These are phyloP conservation scores for Rhagophthalmus giganteus DNA, from an alignment of 2,888 invertebrate genomes.

Conservation along the genomic window DNA sequence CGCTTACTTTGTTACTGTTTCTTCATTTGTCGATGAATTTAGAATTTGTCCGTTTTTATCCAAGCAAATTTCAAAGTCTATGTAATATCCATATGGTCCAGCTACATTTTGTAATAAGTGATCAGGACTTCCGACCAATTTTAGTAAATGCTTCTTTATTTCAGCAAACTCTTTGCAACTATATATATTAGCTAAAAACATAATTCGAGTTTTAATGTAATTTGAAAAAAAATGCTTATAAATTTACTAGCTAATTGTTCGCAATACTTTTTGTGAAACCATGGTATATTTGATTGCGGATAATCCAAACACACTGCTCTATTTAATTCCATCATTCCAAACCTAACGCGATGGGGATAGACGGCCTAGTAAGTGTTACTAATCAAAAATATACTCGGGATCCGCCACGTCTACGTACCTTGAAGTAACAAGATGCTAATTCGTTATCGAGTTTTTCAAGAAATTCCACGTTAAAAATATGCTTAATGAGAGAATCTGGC, in stretches of 20 bases:
- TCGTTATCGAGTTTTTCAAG: slow-evolving; percentile 63
- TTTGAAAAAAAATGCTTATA: too few relatives aligned
- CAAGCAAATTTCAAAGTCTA: slow-evolving; percentile 52
- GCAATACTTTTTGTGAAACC: slow-evolving; percentile 68
- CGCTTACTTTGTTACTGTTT: slow-evolving; percentile 18
- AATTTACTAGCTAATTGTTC: slow-evolving; percentile 2
- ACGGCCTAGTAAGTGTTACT: slow-evolving; percentile 52
- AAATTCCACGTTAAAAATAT: slow-evolving; percentile 63
- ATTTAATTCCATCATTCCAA: slow-evolving; percentile 64
- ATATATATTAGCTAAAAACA: too few relatives aligned
- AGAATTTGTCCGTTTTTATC: slow-evolving; percentile 30
- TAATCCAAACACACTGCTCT: slow-evolving; percentile 66
- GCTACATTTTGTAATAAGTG: slow-evolving; percentile 44
- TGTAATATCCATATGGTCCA: slow-evolving; percentile 56
- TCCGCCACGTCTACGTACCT: slow-evolving; percentile 48
- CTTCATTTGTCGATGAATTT: slow-evolving; percentile 3
- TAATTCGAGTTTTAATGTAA: too few relatives aligned
- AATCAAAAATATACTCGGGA: not conserved
- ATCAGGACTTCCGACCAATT: slow-evolving; percentile 41
- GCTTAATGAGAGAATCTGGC: slow-evolving; percentile 57
- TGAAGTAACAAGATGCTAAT: slow-evolving; percentile 60
- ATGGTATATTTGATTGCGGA: slow-evolving; percentile 65
- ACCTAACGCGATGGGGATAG: slow-evolving; percentile 60
- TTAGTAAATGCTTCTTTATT: slow-evolving; percentile 41
- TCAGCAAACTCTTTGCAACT: slow-evolving; percentile 12